A percentile compares a stretch with the other conserved stretches of the same genome.
Evolutionary conservation across 2,113 vertebrate genomes (phyloP).

Genomic region (Aix galericulata): DNA sequence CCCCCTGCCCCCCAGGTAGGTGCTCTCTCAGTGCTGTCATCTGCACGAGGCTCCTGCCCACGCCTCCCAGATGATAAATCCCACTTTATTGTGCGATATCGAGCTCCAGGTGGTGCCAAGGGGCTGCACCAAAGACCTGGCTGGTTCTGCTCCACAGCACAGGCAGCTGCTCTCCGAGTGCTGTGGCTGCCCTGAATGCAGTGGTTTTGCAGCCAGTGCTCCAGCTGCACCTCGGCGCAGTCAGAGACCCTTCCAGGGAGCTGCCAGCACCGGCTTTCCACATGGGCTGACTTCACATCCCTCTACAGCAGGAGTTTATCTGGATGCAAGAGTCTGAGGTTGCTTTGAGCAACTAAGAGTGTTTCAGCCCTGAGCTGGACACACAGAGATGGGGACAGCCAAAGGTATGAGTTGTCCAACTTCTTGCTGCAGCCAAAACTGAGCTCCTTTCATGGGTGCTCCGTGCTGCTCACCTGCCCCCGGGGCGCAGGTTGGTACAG

Average conservation of each 20-base stretch:
- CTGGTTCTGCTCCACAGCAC: rapidly evolving
- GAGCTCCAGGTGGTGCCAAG: background rate
- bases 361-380: background rate
- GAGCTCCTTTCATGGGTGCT: background rate
- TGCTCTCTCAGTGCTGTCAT: background rate
- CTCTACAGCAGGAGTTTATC: background rate
- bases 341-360: rapidly evolving
- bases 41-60: background rate
- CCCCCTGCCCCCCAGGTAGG: background rate
- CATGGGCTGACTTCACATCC: rapidly evolving
- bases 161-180: rapidly evolving
- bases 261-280: background rate
- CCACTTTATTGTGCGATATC: background rate
- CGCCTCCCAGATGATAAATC: background rate
- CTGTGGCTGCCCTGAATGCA: background rate
- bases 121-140: background rate
- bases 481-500: background rate
- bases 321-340: background rate
- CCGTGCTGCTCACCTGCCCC: background rate
- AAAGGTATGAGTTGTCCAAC: background rate
- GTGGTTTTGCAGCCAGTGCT: background rate
- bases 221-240: rapidly evolving
- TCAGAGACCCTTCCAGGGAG: no score
- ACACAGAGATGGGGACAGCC: background rate
- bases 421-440: background rate